Base-by-base conservation (phyloP, 2,888 invertebrate genomes). In the Thalpophila matura region DNA sequence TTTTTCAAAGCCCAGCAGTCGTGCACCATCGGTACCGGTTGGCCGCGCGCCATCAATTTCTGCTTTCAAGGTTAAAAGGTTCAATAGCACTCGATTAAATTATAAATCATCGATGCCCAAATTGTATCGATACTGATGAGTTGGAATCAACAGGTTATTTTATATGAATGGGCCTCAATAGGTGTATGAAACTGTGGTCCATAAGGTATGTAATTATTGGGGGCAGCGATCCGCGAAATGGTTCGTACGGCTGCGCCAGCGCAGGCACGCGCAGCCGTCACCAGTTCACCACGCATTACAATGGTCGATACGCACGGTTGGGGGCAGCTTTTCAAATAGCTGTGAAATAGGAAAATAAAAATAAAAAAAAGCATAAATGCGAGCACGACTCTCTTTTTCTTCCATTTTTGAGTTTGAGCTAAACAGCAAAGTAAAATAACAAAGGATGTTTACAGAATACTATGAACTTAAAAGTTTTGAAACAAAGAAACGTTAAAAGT, bases 151-250 rank as follows among this genome's bases (percentile, higher is more conserved):
- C 90, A 89, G 88, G 90, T 91, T 87, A 85, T 86, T 54, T 69
- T 64, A 51, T 66, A 71, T 71, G 62, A 63, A 79, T 74, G 62
- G 57, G 59, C 60, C 56, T 79, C 75, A 80, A 55, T 78, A 74
- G 77, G 78, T 81, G 82, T 86, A 85, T 80, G 76, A 82, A 85
- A 87, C 81, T 81, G 83, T 83, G 80, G 79, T 83, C 76, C 76
- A 77, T 83, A 79, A 84, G 78, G 79, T 79, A 75, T 63, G 84
- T 86, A 91, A 92, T 94, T 92, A 93, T 81, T 68, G 86, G 54
- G 80, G 67, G 86, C 90, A 90, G 82, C 83, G 86, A 89, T 83
- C 88, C 91, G 90, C 86, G 89, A 90, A 94, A 93, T 93, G 76
- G 83, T 77, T 77, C 81, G 78, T 75, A 77, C 77, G 80, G 78